These are phyloP conservation scores for Eucera pruinosa DNA, from an alignment of 2,888 invertebrate genomes.

Conservation along the genomic window DNA sequence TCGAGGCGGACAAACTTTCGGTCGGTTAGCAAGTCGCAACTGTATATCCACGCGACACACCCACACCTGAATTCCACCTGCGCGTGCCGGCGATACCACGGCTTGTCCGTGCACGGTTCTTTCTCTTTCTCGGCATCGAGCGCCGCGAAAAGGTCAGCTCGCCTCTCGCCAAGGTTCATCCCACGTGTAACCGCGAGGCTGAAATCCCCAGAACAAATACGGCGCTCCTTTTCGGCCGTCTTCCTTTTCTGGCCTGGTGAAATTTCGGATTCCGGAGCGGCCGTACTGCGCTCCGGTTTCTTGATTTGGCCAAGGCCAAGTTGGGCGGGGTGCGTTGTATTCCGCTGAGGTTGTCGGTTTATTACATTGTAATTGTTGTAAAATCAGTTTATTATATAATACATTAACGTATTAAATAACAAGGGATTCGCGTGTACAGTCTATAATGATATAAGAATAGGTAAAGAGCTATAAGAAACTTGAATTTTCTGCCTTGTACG, in stretches of 20 bases:
- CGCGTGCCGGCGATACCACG: constrained; percentile 52
- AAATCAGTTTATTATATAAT: too few relatives aligned
- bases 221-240: not conserved
- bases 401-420: too few relatives aligned
- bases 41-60: constrained; percentile 80
- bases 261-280: constrained; percentile 16
- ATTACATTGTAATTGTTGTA: too few relatives aligned
- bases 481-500: too few relatives aligned
- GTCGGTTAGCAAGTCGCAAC: too few relatives aligned
- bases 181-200: constrained; percentile 9
- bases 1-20: too few relatives aligned
- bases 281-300: not conserved
- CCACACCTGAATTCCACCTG: constrained; percentile 72
- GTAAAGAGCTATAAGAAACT: too few relatives aligned
- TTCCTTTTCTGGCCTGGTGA: constrained; percentile 15
- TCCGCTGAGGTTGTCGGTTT: too few relatives aligned
- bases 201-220: constrained; percentile 15
- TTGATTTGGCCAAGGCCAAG: constrained; percentile 39
- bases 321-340: not conserved
- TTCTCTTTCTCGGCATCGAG: constrained; percentile 44
- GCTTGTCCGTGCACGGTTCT: constrained; percentile 6
- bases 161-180: constrained; percentile 39
- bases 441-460: too few relatives aligned
- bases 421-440: too few relatives aligned
- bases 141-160: constrained; percentile 64